Evolutionary conservation across 2,113 vertebrate genomes (phyloP).

Genomic region (Clarias macrocephalus): DNA sequence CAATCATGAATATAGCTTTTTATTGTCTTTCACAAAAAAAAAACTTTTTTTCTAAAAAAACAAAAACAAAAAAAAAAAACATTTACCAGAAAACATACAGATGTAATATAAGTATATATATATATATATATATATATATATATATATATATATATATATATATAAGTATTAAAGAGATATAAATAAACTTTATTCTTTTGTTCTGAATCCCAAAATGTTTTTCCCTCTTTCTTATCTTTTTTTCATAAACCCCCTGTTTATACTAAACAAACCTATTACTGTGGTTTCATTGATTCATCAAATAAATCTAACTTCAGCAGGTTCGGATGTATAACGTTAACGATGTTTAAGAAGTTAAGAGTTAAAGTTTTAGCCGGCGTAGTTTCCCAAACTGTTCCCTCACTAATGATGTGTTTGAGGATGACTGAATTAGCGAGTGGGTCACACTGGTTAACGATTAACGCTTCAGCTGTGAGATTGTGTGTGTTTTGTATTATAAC

Average conservation of each 20-base stretch:
- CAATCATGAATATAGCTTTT: too few relatives aligned
- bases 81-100: too few relatives aligned
- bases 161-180: too few relatives aligned
- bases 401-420: not conserved
- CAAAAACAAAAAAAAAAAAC: too few relatives aligned
- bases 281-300: not conserved
- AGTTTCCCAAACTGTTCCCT: not conserved
- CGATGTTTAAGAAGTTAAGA: too few relatives aligned
- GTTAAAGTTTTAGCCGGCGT: too few relatives aligned
- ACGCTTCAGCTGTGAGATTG: not conserved
- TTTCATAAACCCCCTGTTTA: not conserved
- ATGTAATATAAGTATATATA: too few relatives aligned
- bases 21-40: too few relatives aligned
- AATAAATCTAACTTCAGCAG: not conserved
- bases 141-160: too few relatives aligned
- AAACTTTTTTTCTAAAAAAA: too few relatives aligned
- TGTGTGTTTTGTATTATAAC: not conserved
- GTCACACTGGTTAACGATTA: not conserved
- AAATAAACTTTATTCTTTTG: not conserved
- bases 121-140: too few relatives aligned
- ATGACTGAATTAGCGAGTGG: not conserved
- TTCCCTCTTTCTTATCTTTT: not conserved
- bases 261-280: not conserved
- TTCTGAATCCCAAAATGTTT: not conserved
- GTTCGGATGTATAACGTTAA: not conserved